Base-by-base conservation (phyloP, 2,888 invertebrate genomes). In the Macroteleia sp. region DNA sequence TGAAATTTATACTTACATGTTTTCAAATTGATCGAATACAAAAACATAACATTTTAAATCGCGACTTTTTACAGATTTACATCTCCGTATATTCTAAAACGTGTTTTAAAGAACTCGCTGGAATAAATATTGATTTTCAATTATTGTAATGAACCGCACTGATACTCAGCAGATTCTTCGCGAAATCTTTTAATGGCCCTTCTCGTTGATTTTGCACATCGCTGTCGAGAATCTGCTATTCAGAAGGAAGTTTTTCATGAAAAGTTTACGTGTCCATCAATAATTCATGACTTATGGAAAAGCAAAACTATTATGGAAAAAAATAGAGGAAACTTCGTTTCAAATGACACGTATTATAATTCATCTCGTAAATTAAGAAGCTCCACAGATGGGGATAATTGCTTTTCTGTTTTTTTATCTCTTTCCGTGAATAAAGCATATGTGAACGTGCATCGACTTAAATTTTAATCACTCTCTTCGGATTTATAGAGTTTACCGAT, bases 261-360 rank as follows among this genome's bases (percentile, higher is more conserved):
- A 61, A 61, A 61, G 52, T 70, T 71, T 62, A 54, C 62, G 62
- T 62, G 62, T 62, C 54, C 19, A 62, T 71, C 61, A 71, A 62
- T 61, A 71, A 71, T 71, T 61, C 61, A 71, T 71, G 61, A 61
- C 25, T 61, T 61, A 42, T 69, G 50, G 14, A 59, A 59, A 50
- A 69, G 34, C 42, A 48, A 46, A 59, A 34, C 69, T 59, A 17
- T 59, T 41, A 50, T 50, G 62, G 56, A 46, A 46, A 46, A 56
- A 67, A 56, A 54, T 36, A 46, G 42, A n/a, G n/a, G n/a, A n/a
- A n/a, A n/a, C n/a, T n/a, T n/a, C n/a, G n/a, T n/a, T n/a, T n/a
- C n/a, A n/a, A n/a, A n/a, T n/a, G n/a, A n/a, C n/a, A n/a, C n/a
- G n/a, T n/a, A n/a, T n/a, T n/a, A n/a, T n/a, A n/a, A 62, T 10